phyloP scores from a whole-genome alignment of 1,140 invertebrate genomes.

The Ceratina japonica region DNA sequence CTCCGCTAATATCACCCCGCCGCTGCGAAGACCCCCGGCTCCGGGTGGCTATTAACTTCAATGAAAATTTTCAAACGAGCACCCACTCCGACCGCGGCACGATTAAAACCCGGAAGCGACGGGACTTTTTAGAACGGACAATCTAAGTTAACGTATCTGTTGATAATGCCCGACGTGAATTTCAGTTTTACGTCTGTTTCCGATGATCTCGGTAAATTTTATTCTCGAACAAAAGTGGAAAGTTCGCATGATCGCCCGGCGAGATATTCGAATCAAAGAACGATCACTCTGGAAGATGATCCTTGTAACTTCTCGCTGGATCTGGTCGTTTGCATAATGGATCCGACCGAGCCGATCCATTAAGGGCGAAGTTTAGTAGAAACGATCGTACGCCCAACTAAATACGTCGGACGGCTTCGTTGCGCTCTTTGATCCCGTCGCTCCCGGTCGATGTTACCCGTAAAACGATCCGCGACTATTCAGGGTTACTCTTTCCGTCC shows the following conservation, averaged over 20 bases:
- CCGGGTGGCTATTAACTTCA: slow-evolving; percentile 6
- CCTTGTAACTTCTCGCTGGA: slow-evolving; percentile 32
- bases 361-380: slow-evolving; percentile 51
- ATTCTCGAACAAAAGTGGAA: not conserved
- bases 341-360: slow-evolving; percentile 58
- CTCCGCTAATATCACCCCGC: not conserved
- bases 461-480: slow-evolving; percentile 49
- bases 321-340: slow-evolving; percentile 65
- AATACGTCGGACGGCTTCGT: not conserved
- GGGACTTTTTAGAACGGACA: too few relatives aligned
- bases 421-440: not conserved
- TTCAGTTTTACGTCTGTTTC: too few relatives aligned
- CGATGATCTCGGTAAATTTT: too few relatives aligned
- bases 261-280: slow-evolving; percentile 11
- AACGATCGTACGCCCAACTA: slow-evolving; percentile 45
- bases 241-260: not conserved
- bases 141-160: too few relatives aligned
- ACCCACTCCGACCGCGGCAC: not conserved
- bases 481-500: slow-evolving; percentile 55
- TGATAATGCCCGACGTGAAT: not conserved
- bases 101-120: not conserved
- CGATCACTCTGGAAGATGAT: slow-evolving; percentile 36
- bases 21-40: too few relatives aligned
- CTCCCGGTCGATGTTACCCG: not conserved
- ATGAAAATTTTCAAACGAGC: not conserved